Evolutionary conservation across 1,140 invertebrate genomes (phyloP), one percentile per base, ranked within the genome.

Genomic region (Apis cerana): DNA sequence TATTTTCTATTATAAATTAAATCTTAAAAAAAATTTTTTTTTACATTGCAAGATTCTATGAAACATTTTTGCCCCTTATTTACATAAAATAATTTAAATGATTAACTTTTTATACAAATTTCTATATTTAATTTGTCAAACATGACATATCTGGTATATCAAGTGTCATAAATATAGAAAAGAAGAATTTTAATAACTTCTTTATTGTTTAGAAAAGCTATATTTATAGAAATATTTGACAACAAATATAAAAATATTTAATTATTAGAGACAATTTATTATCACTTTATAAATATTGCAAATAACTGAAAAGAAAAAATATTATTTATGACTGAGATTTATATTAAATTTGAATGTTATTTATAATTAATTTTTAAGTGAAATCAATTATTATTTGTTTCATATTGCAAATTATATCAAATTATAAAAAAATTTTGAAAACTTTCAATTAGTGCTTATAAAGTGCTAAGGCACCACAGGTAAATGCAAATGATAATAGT

Each of bases 391-490:
- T 52, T 33, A 23, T 70, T 65, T 75, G n/a, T 74, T 61, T 43
- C 5, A 21, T 50, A 72, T 65, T 84, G 74, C 61, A 62, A 62
- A 82, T 27, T 81, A 61, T 75, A 65, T 75, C 15, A 59, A 88
- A 61, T 85, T 82, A 85, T 77, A 21, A 68, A 62, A 80, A 79
- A 75, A 68, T 76, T 50, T 52, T 87, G 65, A 56, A 67, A 59
- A 85, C 64, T 82, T 88, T 87, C 56, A 68, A 65, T 85, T 85
- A 88, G 83, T 43, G 33, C 86, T 91, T 90, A 87, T 87, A 88
- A 90, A 91, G 90, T 92, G 91, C 91, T 91, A 91, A 92, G 89
- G 91, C 90, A 91, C 91, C 91, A 87, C 69, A 92, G 90, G 89
- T 92, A 91, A 88, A 91, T 90, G 90, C 86, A 90, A 89, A 89